A percentile compares a stretch with the other conserved stretches of the same genome.
Evolutionary conservation across 1,140 invertebrate species (phyloP).

Genomic region (Whitmania pigra): DNA sequence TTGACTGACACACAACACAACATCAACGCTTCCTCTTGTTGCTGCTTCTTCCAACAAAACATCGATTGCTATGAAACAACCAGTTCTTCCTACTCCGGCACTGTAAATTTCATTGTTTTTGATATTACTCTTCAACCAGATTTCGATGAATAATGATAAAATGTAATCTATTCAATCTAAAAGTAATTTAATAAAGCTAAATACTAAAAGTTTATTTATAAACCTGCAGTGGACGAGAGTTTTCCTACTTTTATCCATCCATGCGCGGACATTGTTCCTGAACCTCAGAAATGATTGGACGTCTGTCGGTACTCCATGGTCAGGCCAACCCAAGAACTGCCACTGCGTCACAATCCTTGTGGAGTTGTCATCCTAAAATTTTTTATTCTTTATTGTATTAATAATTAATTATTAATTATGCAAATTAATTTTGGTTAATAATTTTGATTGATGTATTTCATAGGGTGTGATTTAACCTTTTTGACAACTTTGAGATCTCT

Average conservation of each 20-base stretch:
- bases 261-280: not conserved
- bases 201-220: too few relatives aligned
- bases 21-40: not conserved
- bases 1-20: not conserved
- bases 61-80: constrained; percentile 9
- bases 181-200: not conserved
- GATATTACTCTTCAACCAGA: too few relatives aligned
- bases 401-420: too few relatives aligned
- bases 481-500: too few relatives aligned
- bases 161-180: too few relatives aligned
- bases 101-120: not conserved
- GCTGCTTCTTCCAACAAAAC: not conserved
- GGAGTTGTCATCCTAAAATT: too few relatives aligned
- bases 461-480: too few relatives aligned
- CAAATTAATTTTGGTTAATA: too few relatives aligned
- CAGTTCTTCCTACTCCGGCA: constrained; percentile 4
- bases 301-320: constrained; percentile 1
- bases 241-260: not conserved
- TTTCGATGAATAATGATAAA: too few relatives aligned
- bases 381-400: too few relatives aligned
- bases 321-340: not conserved
- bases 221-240: not conserved
- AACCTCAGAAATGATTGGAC: constrained; percentile 7
- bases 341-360: not conserved
- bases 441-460: too few relatives aligned